Evolutionary conservation across 2,797 vertebrate genomes (phyloP), one percentile per base, ranked within the genome.

Genomic region (Cercopithecus diana): DNA sequence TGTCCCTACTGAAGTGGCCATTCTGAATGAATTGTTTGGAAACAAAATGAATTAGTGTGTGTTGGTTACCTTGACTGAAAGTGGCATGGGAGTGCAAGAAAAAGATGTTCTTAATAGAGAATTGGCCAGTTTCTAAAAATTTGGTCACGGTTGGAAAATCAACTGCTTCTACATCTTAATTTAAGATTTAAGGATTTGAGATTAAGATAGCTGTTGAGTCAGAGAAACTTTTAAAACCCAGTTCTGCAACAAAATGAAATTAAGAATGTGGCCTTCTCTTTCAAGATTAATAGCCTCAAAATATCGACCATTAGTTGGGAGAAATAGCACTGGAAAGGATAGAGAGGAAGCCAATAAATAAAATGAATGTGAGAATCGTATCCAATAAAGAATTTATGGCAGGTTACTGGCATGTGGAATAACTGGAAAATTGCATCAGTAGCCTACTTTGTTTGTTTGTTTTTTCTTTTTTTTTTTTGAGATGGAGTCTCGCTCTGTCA

Each of bases 131-230:
- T 94, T 58, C 43, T 79, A 95, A 79, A 91, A 45, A 86, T 91
- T 8, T 90, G 72, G 48, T 4, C 45, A 88, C n/a, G 11, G 20
- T 12, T 88, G 30, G 52, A 90, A 90, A 88, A 30, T 9, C 52
- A 84, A 72, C 39, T 90, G 57, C 45, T 84, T 96, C 39, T 92
- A 39, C 50, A 87, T 83, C 33, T 52, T 64, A 93, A 58, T 39
- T 94, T 88, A 91, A 95, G 52, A 96, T 41, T 81, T 90, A 67
- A 94, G 48, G 45, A 93, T 84, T 92, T 94, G 91, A 90, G 57
- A 88, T 13, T 39, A 45, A 96, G 58, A 36, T 5, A 83, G 43
- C 1, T 4, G 43, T 95, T 75, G 41, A 82, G 50, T 26, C 61
- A 92, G 88, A 91, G 43, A 97, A 93, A 72, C 33, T 24, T 86